Evolutionary conservation across 2,113 vertebrate genomes (phyloP).

Genomic region (Callopanchax toddi): DNA sequence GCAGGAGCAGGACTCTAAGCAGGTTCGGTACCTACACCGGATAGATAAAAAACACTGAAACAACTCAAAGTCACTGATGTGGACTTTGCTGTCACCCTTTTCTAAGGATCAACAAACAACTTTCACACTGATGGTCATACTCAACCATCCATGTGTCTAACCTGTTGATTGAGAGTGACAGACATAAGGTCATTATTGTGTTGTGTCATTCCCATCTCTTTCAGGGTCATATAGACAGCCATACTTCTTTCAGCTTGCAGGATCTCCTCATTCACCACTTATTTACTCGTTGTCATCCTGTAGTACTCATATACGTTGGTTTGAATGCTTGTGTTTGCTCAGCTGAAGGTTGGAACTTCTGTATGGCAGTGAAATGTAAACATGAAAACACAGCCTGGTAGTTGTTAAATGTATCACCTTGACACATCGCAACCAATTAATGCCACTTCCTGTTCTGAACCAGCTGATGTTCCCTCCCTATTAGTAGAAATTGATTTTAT

Average conservation of each 20-base stretch:
- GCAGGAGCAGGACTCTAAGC: too few species aligned
- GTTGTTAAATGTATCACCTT: conserved; percentile 55
- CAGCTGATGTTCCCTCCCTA: conserved; percentile 21
- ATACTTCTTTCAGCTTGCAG: conserved; percentile 5
- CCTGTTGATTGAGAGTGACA: too few species aligned
- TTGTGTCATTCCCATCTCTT: too few species aligned
- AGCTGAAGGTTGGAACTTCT: conserved; percentile 73
- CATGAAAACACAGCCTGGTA: conserved; percentile 31
- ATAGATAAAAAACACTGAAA: conserved; percentile 29
- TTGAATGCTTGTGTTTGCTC: conserved; percentile 77
- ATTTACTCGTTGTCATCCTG: conserved; percentile 52
- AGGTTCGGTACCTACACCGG: too few species aligned
- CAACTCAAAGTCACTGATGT: conserved; percentile 34
- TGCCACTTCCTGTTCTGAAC: conserved; percentile 8
- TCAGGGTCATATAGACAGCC: background rate
- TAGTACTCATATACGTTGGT: conserved; percentile 25
- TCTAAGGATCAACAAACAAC: conserved; percentile 3
- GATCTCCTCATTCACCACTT: conserved; percentile 42
- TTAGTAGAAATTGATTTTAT: conserved; percentile 13
- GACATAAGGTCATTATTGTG: too few species aligned
- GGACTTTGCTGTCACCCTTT: conserved; percentile 34
- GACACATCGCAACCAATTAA: conserved; percentile 30
- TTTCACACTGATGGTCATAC: background rate
- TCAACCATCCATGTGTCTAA: background rate
- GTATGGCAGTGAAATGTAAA: conserved; percentile 64